phyloP scores from a whole-genome alignment of 2,113 vertebrate species.

The Danio rerio region DNA sequence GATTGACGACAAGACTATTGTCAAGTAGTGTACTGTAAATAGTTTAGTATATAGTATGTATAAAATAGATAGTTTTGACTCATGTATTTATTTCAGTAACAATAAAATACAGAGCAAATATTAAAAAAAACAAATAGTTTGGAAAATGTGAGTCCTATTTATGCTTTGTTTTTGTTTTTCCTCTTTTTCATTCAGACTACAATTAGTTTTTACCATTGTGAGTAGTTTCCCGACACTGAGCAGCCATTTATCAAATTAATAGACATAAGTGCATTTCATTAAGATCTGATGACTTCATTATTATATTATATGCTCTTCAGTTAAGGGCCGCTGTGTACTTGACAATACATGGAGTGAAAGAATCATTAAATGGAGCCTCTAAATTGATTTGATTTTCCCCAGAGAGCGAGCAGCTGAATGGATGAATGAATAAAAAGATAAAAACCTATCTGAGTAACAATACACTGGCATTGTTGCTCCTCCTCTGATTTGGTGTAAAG shows the following conservation, averaged over 20 bases:
- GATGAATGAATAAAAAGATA: constrained; percentile 22
- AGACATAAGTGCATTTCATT: constrained; percentile 10
- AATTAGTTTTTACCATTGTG: neutral
- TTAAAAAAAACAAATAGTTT: neutral
- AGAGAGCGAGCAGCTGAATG: constrained; percentile 9
- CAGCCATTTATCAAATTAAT: constrained; percentile 13
- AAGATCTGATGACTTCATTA: constrained; percentile 9
- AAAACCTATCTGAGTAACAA: constrained; percentile 24
- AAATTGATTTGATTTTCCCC: constrained; percentile 21
- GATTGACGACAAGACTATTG: too few species aligned
- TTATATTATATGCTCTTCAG: constrained; percentile 10
- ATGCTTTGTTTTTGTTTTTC: too few species aligned
- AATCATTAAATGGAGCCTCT: constrained; percentile 3
- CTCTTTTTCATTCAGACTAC: neutral
- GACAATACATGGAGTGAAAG: constrained; percentile 2
- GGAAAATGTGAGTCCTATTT: neutral
- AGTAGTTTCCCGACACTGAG: neutral
- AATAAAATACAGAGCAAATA: neutral
- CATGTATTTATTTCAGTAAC: neutral
- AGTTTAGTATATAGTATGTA: too few species aligned
- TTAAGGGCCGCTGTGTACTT: constrained; percentile 19
- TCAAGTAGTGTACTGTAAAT: too few species aligned
- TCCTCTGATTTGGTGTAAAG: constrained; percentile 4
- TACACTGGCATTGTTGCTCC: constrained; percentile 13
- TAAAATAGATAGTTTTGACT: neutral